Conservation (phyloP, 2,113 vertebrate genomes). For the Cranoglanis bouderius region DNA sequence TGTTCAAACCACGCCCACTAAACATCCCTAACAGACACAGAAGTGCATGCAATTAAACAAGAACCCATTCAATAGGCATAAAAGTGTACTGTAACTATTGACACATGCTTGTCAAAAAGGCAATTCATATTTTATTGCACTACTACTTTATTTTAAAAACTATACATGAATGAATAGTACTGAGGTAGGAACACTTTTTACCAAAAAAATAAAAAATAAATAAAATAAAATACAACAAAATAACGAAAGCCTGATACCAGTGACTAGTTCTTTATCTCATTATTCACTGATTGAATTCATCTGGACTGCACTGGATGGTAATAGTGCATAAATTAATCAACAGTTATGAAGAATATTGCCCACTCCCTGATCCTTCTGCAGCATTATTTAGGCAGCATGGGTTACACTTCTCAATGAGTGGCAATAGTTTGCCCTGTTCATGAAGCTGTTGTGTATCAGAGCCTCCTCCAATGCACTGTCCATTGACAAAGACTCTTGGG, state of each 20-base stretch:
- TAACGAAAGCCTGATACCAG: background rate
- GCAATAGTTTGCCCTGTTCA: constrained; percentile 84
- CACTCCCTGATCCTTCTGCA: constrained; percentile 67
- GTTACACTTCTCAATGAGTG: constrained; percentile 82
- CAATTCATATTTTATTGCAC: background rate
- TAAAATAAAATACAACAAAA: background rate
- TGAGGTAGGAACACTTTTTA: constrained; percentile 15
- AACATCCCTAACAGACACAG: background rate
- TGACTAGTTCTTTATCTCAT: too few relatives aligned
- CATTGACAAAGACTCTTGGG: constrained; percentile 93
- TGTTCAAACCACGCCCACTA: background rate
- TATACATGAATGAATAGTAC: constrained; percentile 39
- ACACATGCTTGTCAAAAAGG: constrained; percentile 38
- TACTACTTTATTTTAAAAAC: constrained; percentile 52
- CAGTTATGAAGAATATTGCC: constrained; percentile 52
- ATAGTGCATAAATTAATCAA: constrained; percentile 24
- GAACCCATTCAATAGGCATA: background rate
- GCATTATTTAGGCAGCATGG: constrained; percentile 65
- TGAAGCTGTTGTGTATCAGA: constrained; percentile 86
- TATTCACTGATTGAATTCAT: background rate
- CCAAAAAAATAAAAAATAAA: background rate
- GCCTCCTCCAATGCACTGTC: constrained; percentile 89
- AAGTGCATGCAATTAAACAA: background rate
- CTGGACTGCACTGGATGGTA: background rate
- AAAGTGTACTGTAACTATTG: background rate